phyloP scores from a whole-genome alignment of 2,888 invertebrate species.

The Carterocephalus palaemon region DNA sequence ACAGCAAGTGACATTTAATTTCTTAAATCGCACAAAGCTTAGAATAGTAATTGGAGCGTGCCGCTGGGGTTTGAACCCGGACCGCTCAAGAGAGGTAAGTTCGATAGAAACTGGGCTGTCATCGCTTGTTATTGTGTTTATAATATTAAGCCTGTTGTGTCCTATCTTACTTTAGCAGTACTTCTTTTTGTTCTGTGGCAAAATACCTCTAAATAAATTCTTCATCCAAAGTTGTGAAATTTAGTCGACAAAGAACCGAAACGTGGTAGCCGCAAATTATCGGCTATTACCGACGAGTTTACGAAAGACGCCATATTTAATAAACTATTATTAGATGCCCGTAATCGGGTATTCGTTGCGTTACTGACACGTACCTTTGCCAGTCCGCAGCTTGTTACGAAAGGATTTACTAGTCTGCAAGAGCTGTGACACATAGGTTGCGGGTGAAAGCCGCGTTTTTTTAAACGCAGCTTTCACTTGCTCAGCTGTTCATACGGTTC shows the following conservation, averaged over 20 bases:
- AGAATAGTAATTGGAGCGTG: no score
- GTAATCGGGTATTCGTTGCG: constrained; percentile 31
- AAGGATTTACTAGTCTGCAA: constrained; percentile 36
- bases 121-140: no score
- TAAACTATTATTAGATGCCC: constrained; percentile 26
- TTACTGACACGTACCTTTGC: constrained; percentile 21
- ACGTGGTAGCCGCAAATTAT: constrained; percentile 6
- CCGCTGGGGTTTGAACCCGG: no score
- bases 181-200: no score
- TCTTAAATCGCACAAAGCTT: no score
- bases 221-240: constrained; percentile 10
- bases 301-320: constrained; percentile 25
- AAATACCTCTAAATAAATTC: no score
- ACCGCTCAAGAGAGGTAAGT: no score
- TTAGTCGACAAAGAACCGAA: constrained; percentile 1
- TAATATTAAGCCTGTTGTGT: no score
- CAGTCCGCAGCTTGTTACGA: constrained; percentile 36
- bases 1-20: no score
- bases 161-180: no score
- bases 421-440: constrained; percentile 17
- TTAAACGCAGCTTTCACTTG: constrained; percentile 3
- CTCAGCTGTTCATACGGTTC: not conserved
- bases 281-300: constrained; percentile 12
- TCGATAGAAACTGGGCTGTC: no score
- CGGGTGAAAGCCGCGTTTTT: not conserved